A percentile compares a stretch with the other conserved stretches of the same genome.
Conservation (phyloP, 1,140 invertebrate species). For the Ladona fulva region DNA sequence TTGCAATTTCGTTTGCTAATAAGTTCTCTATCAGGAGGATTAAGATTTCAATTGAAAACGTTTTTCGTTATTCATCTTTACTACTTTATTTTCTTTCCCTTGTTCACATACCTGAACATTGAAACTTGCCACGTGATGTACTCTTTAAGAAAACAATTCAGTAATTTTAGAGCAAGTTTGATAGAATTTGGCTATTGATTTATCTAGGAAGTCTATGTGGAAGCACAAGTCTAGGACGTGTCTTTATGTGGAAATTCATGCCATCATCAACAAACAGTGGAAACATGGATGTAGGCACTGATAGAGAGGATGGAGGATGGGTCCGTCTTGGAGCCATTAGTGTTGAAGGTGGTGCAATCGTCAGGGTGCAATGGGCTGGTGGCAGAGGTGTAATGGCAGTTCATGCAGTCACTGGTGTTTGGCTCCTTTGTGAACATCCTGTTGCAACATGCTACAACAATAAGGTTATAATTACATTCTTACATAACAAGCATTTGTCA, state of each 20-base stretch:
- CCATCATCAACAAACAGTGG: slow-evolving; percentile 26
- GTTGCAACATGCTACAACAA: not conserved
- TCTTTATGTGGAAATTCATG: slow-evolving; percentile 77
- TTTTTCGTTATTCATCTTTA: too few relatives aligned
- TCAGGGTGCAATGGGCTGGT: not conserved
- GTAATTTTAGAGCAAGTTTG: too few relatives aligned
- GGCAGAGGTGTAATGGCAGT: not conserved
- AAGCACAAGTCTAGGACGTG: slow-evolving; percentile 81
- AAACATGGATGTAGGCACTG: slow-evolving; percentile 54
- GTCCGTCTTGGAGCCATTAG: not conserved
- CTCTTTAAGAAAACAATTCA: too few relatives aligned
- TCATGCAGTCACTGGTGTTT: not conserved
- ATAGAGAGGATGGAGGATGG: not conserved
- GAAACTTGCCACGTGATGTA: too few relatives aligned
- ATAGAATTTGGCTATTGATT: slow-evolving; percentile 37
- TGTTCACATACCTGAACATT: too few relatives aligned
- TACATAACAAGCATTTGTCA: too few relatives aligned
- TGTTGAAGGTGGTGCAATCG: not conserved
- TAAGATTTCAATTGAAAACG: too few relatives aligned
- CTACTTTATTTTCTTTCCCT: too few relatives aligned
- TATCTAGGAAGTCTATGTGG: slow-evolving; percentile 60
- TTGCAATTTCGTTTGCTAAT: too few relatives aligned
- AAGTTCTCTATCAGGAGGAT: too few relatives aligned
- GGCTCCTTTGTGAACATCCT: not conserved
- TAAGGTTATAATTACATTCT: not conserved